Evolutionary conservation across 2,113 vertebrate genomes (phyloP).

Genomic region (Gobio gobio): DNA sequence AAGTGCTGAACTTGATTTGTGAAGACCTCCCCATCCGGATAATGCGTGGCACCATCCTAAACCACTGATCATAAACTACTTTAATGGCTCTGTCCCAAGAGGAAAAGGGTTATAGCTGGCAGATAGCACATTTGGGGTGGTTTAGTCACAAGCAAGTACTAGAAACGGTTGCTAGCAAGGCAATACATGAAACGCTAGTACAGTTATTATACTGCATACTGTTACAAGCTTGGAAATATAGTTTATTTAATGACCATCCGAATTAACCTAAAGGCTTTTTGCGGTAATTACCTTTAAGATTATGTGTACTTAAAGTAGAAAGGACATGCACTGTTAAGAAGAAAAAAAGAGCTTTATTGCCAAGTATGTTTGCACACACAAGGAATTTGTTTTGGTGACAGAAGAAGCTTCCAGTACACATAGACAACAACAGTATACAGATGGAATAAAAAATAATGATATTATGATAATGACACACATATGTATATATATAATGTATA

Average conservation of each 20-base stretch:
- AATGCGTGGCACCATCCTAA: constrained; percentile 19
- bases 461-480: no score
- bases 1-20: constrained; percentile 7
- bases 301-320: background rate
- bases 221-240: constrained; percentile 16
- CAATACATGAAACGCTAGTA: background rate
- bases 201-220: background rate
- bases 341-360: no score
- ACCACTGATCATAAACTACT: constrained; percentile 30
- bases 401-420: no score
- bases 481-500: no score
- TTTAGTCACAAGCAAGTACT: background rate
- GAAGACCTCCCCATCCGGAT: background rate
- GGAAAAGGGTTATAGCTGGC: constrained; percentile 1
- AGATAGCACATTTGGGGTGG: background rate
- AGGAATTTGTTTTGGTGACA: no score
- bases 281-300: background rate
- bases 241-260: background rate
- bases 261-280: background rate
- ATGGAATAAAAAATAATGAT: no score
- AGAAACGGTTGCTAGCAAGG: background rate
- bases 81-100: constrained; percentile 27
- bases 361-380: no score
- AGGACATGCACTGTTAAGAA: no score
- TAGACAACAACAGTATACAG: no score